Conservation (phyloP, 23 tunicate species). For the Styela plicata region DNA sequence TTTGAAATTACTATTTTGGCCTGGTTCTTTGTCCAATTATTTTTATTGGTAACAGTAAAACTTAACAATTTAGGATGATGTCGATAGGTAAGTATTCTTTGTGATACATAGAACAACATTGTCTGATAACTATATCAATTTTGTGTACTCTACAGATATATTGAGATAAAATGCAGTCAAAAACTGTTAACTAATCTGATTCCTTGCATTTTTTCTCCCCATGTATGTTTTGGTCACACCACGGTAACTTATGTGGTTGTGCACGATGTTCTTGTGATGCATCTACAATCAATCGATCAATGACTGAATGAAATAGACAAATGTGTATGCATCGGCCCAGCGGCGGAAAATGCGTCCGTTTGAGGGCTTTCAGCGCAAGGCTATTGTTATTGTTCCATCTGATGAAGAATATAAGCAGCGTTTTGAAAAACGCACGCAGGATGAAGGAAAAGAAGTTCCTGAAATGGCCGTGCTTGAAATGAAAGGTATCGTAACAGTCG, state of each 20-base stretch:
- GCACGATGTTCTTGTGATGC: conserved; percentile 13
- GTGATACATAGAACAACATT: no score
- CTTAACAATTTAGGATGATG: no score
- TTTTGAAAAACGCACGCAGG: conserved; percentile 59
- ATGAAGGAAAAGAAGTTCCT: conserved; percentile 79
- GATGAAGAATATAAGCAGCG: conserved; percentile 87
- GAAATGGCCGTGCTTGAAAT: conserved; percentile 75
- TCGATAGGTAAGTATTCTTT: no score
- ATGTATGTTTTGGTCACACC: conserved; percentile 11
- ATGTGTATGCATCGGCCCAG: conserved; percentile 85
- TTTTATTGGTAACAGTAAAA: background rate
- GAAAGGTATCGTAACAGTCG: conserved; percentile 68
- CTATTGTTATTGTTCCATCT: conserved; percentile 81
- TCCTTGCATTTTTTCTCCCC: conserved; percentile 19
- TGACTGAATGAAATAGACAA: conserved; percentile 55
- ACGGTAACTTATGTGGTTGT: conserved; percentile 27
- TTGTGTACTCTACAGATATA: conserved; percentile 34
- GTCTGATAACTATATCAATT: conserved; percentile 22
- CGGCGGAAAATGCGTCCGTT: conserved; percentile 88
- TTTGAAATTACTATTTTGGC: background rate
- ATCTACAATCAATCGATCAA: conserved; percentile 8
- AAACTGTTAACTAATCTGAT: conserved; percentile 15
- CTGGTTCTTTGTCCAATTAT: background rate
- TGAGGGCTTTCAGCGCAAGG: conserved; percentile 94
- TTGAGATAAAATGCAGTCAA: background rate